phyloP scores from a whole-genome alignment of 2,888 invertebrate genomes.

The Melanchra persicariae region DNA sequence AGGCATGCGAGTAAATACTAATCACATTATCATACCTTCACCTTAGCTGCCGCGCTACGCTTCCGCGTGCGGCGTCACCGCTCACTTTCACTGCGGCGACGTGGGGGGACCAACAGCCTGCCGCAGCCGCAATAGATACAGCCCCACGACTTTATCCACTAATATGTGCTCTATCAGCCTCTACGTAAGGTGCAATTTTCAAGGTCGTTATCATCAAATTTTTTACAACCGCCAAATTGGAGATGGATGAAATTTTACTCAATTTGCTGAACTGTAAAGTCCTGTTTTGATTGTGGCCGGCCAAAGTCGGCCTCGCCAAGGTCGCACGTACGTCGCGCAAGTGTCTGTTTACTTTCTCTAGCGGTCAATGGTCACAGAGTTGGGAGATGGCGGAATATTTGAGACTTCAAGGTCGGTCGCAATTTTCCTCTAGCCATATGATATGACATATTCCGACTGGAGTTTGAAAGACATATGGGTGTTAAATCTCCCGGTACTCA shows the following conservation, averaged over 20 bases:
- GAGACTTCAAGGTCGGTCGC: constrained; percentile 80
- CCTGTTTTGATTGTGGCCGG: constrained; percentile 62
- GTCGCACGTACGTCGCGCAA: constrained; percentile 80
- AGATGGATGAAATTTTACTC: constrained; percentile 72
- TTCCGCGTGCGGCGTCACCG: constrained; percentile 85
- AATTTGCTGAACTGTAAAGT: constrained; percentile 67
- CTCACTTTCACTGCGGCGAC: constrained; percentile 85
- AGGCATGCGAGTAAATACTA: constrained; percentile 75
- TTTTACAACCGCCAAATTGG: constrained; percentile 69
- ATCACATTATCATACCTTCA: constrained; percentile 82
- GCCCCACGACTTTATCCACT: constrained; percentile 46
- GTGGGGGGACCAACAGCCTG: constrained; percentile 73
- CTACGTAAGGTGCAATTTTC: constrained; percentile 70
- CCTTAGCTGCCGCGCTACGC: constrained; percentile 82
- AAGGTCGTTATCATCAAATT: constrained; percentile 59
- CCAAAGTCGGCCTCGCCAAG: constrained; percentile 83
- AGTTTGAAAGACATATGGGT: not conserved
- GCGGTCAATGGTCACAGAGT: constrained; percentile 85
- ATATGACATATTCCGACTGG: constrained; percentile 8
- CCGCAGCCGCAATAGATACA: constrained; percentile 73
- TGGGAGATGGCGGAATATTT: constrained; percentile 73
- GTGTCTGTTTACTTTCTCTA: constrained; percentile 87
- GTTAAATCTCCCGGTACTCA: not conserved
- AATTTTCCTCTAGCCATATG: constrained; percentile 33
- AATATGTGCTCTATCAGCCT: constrained; percentile 72